A percentile compares a stretch with the other conserved stretches of the same genome.
Conservation (phyloP, 2,113 vertebrate species). For the Pogonocichla stellata region DNA sequence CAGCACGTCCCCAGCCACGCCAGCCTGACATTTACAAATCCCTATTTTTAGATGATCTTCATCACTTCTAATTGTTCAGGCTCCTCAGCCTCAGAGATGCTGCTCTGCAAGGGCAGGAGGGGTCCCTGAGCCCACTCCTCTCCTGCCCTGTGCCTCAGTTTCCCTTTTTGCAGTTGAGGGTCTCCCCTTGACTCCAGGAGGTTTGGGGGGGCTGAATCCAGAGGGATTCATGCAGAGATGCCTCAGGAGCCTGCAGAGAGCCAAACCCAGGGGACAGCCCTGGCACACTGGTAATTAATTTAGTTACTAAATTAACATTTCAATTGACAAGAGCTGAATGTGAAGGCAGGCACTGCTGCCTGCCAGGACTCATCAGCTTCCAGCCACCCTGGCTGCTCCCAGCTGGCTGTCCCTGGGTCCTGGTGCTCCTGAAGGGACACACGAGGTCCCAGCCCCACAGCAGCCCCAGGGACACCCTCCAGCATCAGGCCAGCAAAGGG, state of each 20-base stretch:
- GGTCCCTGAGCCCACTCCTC: not conserved
- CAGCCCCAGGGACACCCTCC: not conserved
- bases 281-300: not conserved
- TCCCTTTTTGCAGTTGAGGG: not conserved
- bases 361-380: not conserved
- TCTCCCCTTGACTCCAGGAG: rapidly evolving
- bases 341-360: not conserved
- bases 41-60: slow-evolving; percentile 13
- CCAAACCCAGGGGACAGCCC: not conserved
- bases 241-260: rapidly evolving
- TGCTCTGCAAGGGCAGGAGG: not conserved
- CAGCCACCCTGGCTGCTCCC: not conserved
- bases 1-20: rapidly evolving
- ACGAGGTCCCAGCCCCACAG: not conserved
- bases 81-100: not conserved
- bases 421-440: not conserved
- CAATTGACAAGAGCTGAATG: not conserved
- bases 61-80: not conserved
- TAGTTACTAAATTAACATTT: not conserved
- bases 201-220: not conserved
- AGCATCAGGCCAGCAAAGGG: rapidly evolving
- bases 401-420: rapidly evolving
- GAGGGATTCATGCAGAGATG: rapidly evolving
- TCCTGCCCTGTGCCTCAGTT: not conserved
- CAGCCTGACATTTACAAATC: not conserved